phyloP scores from a whole-genome alignment of 2,797 vertebrate genomes.

The Rhinichthys osculus region DNA sequence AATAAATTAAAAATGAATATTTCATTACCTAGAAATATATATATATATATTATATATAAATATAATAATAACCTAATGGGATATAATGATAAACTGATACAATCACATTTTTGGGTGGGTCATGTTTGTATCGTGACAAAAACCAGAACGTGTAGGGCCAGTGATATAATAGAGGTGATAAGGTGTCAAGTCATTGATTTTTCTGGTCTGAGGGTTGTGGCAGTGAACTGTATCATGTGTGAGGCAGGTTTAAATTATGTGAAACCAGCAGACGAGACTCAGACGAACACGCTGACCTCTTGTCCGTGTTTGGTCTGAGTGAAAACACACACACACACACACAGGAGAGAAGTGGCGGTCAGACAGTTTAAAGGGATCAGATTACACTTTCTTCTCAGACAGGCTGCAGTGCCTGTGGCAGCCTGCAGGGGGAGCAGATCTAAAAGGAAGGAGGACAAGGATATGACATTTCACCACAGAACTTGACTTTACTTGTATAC shows the following conservation, averaged over 20 bases:
- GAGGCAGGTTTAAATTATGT: conserved; percentile 26
- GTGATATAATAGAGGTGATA: conserved; percentile 16
- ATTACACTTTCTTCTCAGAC: conserved; percentile 66
- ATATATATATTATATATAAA: too few species aligned
- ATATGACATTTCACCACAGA: too few species aligned
- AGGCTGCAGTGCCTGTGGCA: conserved; percentile 18
- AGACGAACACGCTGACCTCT: conserved; percentile 68
- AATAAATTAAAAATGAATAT: not conserved
- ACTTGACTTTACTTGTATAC: too few species aligned
- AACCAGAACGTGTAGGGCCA: not conserved
- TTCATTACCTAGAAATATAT: too few species aligned
- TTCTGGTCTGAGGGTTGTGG: not conserved
- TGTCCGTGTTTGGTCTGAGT: conserved; percentile 77
- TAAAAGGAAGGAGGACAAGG: too few species aligned
- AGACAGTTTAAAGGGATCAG: conserved; percentile 73
- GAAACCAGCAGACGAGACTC: conserved; percentile 42
- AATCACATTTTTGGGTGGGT: not conserved
- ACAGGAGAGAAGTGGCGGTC: conserved; percentile 58
- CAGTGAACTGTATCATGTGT: conserved; percentile 24
- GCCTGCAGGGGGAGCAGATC: conserved; percentile 71
- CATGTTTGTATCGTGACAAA: not conserved
- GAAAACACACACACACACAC: conserved; percentile 58
- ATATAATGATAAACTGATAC: not conserved
- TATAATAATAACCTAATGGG: too few species aligned
- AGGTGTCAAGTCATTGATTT: conserved; percentile 44